Percentiles rank a stretch among this genome's conserved stretches.
Evolutionary conservation across 2,113 vertebrate genomes (phyloP).

Genomic region (Ictalurus punctatus): DNA sequence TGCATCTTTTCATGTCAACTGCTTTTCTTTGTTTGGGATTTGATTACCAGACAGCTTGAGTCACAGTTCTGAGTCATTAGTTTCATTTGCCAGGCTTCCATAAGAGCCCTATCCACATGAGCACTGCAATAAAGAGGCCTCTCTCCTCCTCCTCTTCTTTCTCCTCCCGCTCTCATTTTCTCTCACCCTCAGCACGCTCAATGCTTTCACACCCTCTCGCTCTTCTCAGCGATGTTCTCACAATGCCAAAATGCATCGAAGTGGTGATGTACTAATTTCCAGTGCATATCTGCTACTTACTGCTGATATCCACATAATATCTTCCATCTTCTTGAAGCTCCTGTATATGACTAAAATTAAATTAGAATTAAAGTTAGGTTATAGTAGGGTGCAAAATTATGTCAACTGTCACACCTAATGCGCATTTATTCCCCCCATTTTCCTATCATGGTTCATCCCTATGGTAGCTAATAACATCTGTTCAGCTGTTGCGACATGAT

Average conservation of each 20-base stretch:
- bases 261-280: conserved; percentile 45
- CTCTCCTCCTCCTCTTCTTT: conserved; percentile 50
- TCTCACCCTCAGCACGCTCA: conserved; percentile 16
- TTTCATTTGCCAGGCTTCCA: conserved; percentile 64
- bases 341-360: neutral
- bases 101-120: conserved; percentile 67
- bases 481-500: conserved; percentile 6
- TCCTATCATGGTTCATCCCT: neutral
- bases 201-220: conserved; percentile 19
- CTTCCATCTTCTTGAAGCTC: neutral
- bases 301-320: conserved; percentile 21
- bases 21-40: conserved; percentile 52
- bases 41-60: conserved; percentile 74
- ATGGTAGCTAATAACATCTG: conserved; percentile 28
- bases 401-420: neutral
- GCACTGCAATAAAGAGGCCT: conserved; percentile 54
- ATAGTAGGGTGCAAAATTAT: neutral
- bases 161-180: conserved; percentile 20
- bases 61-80: conserved; percentile 75
- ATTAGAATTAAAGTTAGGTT: neutral
- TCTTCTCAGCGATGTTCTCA: conserved; percentile 36
- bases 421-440: neutral
- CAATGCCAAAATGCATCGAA: conserved; percentile 23
- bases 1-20: conserved; percentile 50
- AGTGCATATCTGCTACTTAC: conserved; percentile 27